Evolutionary conservation across 2,888 invertebrate genomes (phyloP).

Genomic region (Catocala fraxini): DNA sequence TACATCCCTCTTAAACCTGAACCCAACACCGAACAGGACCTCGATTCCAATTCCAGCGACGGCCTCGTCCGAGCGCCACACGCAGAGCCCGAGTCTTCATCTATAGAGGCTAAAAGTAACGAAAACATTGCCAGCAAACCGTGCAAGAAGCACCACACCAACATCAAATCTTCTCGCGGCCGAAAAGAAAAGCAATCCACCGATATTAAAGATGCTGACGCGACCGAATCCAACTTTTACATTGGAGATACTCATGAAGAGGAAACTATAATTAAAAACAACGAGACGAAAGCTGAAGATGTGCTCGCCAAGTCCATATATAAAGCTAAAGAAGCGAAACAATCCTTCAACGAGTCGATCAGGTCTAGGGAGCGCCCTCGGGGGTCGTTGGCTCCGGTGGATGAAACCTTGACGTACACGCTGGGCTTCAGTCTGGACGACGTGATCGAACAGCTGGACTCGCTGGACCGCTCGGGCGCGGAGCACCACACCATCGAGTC

Average conservation of each 20-base stretch:
- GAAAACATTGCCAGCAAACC: slow-evolving; percentile 52
- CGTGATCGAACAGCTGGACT: slow-evolving; percentile 61
- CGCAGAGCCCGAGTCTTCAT: slow-evolving; percentile 60
- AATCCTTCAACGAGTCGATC: slow-evolving; percentile 75
- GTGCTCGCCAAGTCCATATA: slow-evolving; percentile 46
- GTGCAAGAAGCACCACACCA: slow-evolving; percentile 79
- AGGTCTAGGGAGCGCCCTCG: slow-evolving; percentile 65
- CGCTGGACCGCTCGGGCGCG: slow-evolving; percentile 74
- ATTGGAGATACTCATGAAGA: slow-evolving; percentile 66
- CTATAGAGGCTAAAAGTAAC: slow-evolving; percentile 55
- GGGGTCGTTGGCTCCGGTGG: slow-evolving; percentile 58
- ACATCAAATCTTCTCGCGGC: slow-evolving; percentile 74
- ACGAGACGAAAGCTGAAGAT: slow-evolving; percentile 27
- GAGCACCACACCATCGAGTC: slow-evolving; percentile 72
- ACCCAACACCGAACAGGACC: slow-evolving; percentile 27
- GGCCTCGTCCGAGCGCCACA: slow-evolving; percentile 53
- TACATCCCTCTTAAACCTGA: slow-evolving; percentile 69
- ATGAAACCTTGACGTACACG: slow-evolving; percentile 60
- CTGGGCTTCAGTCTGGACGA: slow-evolving; percentile 61
- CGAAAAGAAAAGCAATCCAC: slow-evolving; percentile 64
- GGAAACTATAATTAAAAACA: slow-evolving; percentile 37
- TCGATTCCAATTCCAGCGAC: slow-evolving; percentile 48
- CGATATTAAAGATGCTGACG: slow-evolving; percentile 75
- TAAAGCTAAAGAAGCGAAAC: slow-evolving; percentile 74
- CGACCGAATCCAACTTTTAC: slow-evolving; percentile 72